These are phyloP conservation scores for Chrysina gloriosa DNA, from an alignment of 2,888 invertebrate genomes.

Conservation along the genomic window DNA sequence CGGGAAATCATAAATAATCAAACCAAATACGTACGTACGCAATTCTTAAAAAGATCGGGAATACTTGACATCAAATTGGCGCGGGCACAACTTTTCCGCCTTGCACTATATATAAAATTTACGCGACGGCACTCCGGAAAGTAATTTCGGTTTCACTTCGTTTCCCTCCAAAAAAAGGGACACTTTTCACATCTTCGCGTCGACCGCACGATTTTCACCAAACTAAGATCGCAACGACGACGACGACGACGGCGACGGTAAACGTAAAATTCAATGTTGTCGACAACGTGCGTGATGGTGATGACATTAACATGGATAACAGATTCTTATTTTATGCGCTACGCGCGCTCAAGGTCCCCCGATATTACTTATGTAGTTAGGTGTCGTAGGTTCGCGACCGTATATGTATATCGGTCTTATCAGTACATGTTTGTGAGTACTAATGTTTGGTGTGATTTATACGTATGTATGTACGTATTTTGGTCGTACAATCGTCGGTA, in stretches of 20 bases:
- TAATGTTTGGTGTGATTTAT: slow-evolving; percentile 8
- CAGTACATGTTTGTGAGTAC: not conserved
- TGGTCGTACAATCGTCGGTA: not conserved
- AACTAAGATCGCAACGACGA: not conserved
- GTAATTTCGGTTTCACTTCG: not conserved
- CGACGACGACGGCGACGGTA: not conserved
- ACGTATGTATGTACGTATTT: not conserved
- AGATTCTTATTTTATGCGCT: slow-evolving; percentile 24
- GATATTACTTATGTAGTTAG: slow-evolving; percentile 4
- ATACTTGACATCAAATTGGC: not conserved
- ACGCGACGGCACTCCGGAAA: not conserved
- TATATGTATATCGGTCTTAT: slow-evolving; percentile 16
- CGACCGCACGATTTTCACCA: not conserved
- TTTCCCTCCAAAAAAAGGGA: not conserved
- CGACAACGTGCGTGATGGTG: slow-evolving; percentile 6
- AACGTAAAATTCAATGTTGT: slow-evolving; percentile 13
- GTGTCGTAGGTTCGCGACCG: not conserved
- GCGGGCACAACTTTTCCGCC: not conserved
- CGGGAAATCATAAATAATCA: not conserved
- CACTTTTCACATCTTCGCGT: not conserved
- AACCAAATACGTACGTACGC: slow-evolving; percentile 1
- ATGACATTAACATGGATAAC: slow-evolving; percentile 32
- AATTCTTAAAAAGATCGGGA: not conserved
- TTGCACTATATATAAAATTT: not conserved
- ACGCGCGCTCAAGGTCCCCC: slow-evolving; percentile 11